Evolutionary conservation across 2,113 vertebrate species (phyloP).

Genomic region (Calyptomena viridis): DNA sequence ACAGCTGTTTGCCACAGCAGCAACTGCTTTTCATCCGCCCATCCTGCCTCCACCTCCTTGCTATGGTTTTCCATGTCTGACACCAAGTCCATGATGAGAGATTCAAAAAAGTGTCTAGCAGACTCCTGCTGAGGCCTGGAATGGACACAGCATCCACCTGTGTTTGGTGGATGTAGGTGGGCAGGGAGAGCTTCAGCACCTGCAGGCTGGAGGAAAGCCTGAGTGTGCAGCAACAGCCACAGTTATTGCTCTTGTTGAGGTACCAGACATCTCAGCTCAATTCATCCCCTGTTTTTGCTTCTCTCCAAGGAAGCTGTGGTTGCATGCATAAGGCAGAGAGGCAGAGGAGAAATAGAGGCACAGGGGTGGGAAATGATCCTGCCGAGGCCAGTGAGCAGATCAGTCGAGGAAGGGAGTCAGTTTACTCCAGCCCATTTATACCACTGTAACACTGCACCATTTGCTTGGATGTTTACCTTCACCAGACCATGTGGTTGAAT

Average conservation of each 20-base stretch:
- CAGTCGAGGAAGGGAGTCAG: neutral
- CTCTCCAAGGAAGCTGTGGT: neutral
- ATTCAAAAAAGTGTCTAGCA: neutral
- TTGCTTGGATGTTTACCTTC: neutral
- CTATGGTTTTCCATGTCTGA: neutral
- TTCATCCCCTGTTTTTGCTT: neutral
- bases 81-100: neutral
- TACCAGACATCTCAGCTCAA: neutral
- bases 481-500: neutral
- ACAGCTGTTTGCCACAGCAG: neutral
- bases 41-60: neutral
- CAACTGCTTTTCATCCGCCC: neutral
- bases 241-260: neutral
- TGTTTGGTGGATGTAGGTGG: fast-evolving
- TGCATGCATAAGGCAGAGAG: neutral
- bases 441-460: neutral
- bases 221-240: neutral
- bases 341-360: neutral
- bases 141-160: neutral
- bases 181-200: neutral
- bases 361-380: neutral
- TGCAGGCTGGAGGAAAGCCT: neutral
- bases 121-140: neutral
- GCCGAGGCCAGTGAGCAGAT: neutral
- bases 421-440: neutral